phyloP scores from a whole-genome alignment of 1,140 invertebrate species.

The Drosophila saltans region DNA sequence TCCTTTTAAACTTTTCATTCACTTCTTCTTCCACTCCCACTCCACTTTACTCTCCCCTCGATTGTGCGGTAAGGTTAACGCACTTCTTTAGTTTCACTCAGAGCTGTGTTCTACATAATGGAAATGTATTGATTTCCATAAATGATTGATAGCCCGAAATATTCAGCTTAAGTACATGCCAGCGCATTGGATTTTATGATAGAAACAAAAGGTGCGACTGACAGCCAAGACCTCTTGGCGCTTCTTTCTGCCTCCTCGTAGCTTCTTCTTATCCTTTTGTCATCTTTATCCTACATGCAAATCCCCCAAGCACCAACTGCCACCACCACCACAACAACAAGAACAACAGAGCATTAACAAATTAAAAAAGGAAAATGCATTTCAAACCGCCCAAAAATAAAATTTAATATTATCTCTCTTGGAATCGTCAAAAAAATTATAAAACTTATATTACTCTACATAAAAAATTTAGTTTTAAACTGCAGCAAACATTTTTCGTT shows the following conservation, averaged over 20 bases:
- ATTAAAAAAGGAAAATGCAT: slow-evolving; percentile 48
- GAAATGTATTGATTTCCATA: slow-evolving; percentile 57
- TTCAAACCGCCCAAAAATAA: slow-evolving; percentile 40
- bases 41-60: too few species aligned
- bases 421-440: slow-evolving; percentile 25
- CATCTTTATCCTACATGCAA: slow-evolving; percentile 60
- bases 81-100: neutral
- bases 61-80: neutral
- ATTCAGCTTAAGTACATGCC: slow-evolving; percentile 35
- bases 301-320: slow-evolving; percentile 45
- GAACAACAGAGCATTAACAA: slow-evolving; percentile 28
- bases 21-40: neutral
- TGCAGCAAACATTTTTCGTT: neutral
- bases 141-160: slow-evolving; percentile 57
- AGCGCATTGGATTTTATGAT: slow-evolving; percentile 30
- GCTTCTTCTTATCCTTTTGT: slow-evolving; percentile 3
- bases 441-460: too few species aligned
- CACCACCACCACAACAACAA: slow-evolving; percentile 15
- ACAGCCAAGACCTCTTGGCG: slow-evolving; percentile 26
- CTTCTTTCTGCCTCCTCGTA: neutral
- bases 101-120: slow-evolving; percentile 36
- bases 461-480: neutral
- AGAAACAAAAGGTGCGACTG: slow-evolving; percentile 57
- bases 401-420: slow-evolving; percentile 38
- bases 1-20: neutral